phyloP scores from a whole-genome alignment of 2,888 invertebrate species.

The Eilema sororculum region DNA sequence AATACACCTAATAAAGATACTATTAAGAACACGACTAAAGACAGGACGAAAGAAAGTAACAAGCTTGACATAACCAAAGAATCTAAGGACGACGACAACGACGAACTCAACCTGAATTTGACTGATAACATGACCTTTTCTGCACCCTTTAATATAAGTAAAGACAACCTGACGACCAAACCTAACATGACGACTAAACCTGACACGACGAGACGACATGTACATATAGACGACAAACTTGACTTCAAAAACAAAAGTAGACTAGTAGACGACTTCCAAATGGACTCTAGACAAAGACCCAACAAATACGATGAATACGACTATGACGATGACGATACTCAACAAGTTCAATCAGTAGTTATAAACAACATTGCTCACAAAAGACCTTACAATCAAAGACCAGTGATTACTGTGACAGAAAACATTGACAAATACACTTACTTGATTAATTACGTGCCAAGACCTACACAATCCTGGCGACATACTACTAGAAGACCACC shows the following conservation, averaged over 20 bases:
- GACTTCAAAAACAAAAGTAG: conserved; percentile 85
- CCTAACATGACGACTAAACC: conserved; percentile 47
- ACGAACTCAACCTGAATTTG: conserved; percentile 52
- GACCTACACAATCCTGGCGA: conserved; percentile 82
- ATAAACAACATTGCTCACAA: conserved; percentile 76
- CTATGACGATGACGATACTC: conserved; percentile 68
- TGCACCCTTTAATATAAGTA: conserved; percentile 32
- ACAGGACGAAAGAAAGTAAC: conserved; percentile 57
- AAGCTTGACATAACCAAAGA: conserved; percentile 49
- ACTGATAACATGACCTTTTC: conserved; percentile 49
- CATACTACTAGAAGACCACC: conserved; percentile 71
- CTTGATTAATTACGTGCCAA: conserved; percentile 84
- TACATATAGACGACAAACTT: conserved; percentile 87
- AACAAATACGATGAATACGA: conserved; percentile 69
- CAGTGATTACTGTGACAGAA: conserved; percentile 81
- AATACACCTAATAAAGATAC: conserved; percentile 52
- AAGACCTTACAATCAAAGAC: conserved; percentile 74
- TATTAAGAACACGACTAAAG: conserved; percentile 37
- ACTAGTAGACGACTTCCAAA: conserved; percentile 70
- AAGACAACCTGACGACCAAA: conserved; percentile 43
- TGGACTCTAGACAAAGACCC: conserved; percentile 65
- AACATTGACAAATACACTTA: conserved; percentile 84
- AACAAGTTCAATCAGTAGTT: conserved; percentile 79
- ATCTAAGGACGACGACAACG: conserved; percentile 48
- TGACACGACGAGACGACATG: conserved; percentile 53